Evolutionary conservation across 1,140 invertebrate genomes (phyloP).

Genomic region (Rhynchophorus ferrugineus): DNA sequence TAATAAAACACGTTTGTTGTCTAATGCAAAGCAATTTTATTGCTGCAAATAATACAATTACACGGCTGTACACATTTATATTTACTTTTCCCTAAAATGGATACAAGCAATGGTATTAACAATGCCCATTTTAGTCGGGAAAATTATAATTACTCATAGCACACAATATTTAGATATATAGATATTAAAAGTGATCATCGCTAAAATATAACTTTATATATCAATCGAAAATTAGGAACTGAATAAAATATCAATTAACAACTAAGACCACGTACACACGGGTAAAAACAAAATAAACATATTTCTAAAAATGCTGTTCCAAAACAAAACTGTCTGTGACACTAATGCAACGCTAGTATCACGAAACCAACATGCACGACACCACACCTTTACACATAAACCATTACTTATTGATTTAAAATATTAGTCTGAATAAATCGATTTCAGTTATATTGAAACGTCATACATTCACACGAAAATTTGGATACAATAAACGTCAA

Average conservation of each 20-base stretch:
- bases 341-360: constrained; percentile 13
- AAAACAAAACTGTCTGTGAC: constrained; percentile 21
- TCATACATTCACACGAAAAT: no score
- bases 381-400: no score
- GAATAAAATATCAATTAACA: constrained; percentile 1
- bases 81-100: constrained; percentile 22
- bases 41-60: constrained; percentile 37
- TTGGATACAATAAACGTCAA: no score
- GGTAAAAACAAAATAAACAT: constrained; percentile 3
- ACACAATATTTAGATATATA: constrained; percentile 16
- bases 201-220: constrained; percentile 13
- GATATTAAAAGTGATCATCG: neutral
- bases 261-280: constrained; percentile 4
- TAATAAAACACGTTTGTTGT: constrained; percentile 25
- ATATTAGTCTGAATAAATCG: neutral
- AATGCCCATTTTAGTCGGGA: constrained; percentile 12
- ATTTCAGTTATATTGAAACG: no score
- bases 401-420: no score
- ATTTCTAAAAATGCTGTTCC: constrained; percentile 39
- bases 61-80: constrained; percentile 29
- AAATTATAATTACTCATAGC: constrained; percentile 16
- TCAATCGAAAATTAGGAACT: constrained; percentile 16
- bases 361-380: no score
- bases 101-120: constrained; percentile 29
- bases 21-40: constrained; percentile 41